Percentiles rank a stretch among this genome's conserved stretches.
Evolutionary conservation across 2,888 invertebrate genomes (phyloP).

Genomic region (Drosophila parthenogenetica): DNA sequence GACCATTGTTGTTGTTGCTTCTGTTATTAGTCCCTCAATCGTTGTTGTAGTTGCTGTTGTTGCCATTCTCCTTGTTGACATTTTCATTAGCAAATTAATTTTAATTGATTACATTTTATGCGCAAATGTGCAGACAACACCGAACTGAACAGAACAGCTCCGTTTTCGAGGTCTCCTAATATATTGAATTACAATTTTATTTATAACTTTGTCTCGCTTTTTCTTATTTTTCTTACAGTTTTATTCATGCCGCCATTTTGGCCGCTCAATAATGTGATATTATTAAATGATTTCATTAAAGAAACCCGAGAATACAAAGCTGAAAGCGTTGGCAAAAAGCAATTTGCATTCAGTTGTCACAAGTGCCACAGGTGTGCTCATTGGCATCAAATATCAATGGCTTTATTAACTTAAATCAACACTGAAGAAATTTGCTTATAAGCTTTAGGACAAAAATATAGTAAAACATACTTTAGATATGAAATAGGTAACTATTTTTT

Average conservation of each 20-base stretch:
- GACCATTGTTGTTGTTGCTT: conserved; percentile 39
- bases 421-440: neutral
- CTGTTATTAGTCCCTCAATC: conserved; percentile 19
- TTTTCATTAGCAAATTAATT: conserved; percentile 78
- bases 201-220: conserved; percentile 48
- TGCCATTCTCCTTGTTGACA: conserved; percentile 61
- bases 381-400: conserved; percentile 20
- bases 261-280: conserved; percentile 47
- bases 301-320: conserved; percentile 41
- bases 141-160: conserved; percentile 1
- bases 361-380: conserved; percentile 23
- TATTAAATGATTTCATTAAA: conserved; percentile 58
- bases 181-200: conserved; percentile 71
- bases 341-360: conserved; percentile 30
- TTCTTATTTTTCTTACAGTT: conserved; percentile 6
- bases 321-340: conserved; percentile 25
- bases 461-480: too few relatives aligned
- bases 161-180: conserved; percentile 43
- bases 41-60: conserved; percentile 17
- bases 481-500: too few relatives aligned
- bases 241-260: conserved; percentile 16
- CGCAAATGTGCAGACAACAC: conserved; percentile 60
- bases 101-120: conserved; percentile 78
- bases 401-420: conserved; percentile 3
- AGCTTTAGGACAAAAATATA: too few relatives aligned